Conservation (phyloP, 2,888 invertebrate genomes). For the Bursaphelenchus okinawaensis region DNA sequence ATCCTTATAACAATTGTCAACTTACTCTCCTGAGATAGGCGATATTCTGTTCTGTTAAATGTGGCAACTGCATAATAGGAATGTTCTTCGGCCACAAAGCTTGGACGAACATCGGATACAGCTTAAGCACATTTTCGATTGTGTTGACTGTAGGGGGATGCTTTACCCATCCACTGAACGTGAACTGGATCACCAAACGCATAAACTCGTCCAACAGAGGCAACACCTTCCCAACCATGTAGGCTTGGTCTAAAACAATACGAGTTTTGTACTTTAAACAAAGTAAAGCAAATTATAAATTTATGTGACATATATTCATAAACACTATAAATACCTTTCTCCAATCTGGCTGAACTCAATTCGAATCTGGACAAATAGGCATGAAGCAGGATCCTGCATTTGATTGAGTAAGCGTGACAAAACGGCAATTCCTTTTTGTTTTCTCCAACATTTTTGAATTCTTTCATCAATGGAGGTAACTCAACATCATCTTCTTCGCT, state of each 20-base stretch:
- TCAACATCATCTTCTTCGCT: slow-evolving; percentile 88
- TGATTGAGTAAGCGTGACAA: slow-evolving; percentile 78
- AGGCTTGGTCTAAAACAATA: slow-evolving; percentile 37
- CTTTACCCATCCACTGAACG: slow-evolving; percentile 19
- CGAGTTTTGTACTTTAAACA: neutral
- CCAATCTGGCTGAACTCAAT: slow-evolving; percentile 58
- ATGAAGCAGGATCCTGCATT: slow-evolving; percentile 84
- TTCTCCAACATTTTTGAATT: slow-evolving; percentile 82
- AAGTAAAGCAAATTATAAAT: neutral
- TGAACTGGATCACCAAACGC: slow-evolving; percentile 64
- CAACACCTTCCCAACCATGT: slow-evolving; percentile 28
- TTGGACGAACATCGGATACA: slow-evolving; percentile 93
- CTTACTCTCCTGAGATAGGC: slow-evolving; percentile 26
- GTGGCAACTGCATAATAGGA: slow-evolving; percentile 75
- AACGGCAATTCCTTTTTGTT: slow-evolving; percentile 92
- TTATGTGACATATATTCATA: neutral
- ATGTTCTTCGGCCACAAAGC: slow-evolving; percentile 91
- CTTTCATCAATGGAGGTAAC: slow-evolving; percentile 81
- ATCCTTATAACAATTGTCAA: slow-evolving; percentile 9
- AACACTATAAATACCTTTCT: slow-evolving; percentile 29
- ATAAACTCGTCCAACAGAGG: slow-evolving; percentile 87
- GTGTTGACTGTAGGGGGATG: slow-evolving; percentile 76
- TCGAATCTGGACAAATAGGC: slow-evolving; percentile 82
- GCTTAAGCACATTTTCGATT: slow-evolving; percentile 92
- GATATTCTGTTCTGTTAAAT: slow-evolving; percentile 61